Percentiles rank a stretch among this genome's conserved stretches.
Conservation (phyloP, 2,888 invertebrate species). For the Pollenia labialis region DNA sequence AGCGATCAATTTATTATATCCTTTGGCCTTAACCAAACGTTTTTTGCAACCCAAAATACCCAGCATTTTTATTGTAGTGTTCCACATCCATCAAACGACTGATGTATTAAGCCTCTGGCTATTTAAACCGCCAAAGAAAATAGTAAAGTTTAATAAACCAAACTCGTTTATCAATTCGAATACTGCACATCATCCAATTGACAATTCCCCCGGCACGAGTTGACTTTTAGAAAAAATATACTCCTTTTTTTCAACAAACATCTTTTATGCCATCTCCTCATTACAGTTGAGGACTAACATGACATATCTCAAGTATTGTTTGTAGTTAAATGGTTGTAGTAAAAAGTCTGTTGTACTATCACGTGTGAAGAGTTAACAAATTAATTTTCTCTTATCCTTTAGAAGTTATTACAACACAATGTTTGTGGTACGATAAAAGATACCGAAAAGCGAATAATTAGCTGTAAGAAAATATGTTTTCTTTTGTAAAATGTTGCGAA, state of each 20-base stretch:
- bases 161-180: too few species aligned
- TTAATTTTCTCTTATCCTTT: background rate
- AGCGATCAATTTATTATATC: too few species aligned
- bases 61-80: background rate
- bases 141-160: background rate
- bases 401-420: too few species aligned
- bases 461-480: too few species aligned
- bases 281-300: background rate
- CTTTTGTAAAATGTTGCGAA: too few species aligned
- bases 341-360: background rate
- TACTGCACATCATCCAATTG: background rate
- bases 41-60: too few species aligned
- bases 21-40: too few species aligned
- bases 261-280: conserved; percentile 7
- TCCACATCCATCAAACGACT: background rate
- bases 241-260: background rate
- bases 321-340: background rate
- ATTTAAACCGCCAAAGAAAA: background rate
- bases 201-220: conserved; percentile 8
- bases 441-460: too few species aligned
- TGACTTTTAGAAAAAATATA: conserved; percentile 3
- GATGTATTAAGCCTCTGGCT: background rate
- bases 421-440: too few species aligned
- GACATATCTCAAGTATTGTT: background rate
- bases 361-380: background rate